Evolutionary conservation across 2,888 invertebrate species (phyloP), one percentile per base, ranked within the genome.

Genomic region (Ochropleura leucogaster): DNA sequence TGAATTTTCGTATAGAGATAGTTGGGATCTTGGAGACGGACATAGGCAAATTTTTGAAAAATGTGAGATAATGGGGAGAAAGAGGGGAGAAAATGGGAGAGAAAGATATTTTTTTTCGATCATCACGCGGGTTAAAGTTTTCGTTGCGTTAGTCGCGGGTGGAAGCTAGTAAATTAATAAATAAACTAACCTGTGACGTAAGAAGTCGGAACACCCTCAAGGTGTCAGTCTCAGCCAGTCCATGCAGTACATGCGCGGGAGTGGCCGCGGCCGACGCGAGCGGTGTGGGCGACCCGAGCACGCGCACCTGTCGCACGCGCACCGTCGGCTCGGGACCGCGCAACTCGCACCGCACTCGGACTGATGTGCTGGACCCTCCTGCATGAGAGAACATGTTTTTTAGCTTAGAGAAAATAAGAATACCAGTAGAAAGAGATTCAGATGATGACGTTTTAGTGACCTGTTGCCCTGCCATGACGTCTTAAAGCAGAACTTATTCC

Each of bases 301-400:
- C 93, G 14, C 95, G 94, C 74, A 99, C 97, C 94, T 99, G 99
- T 0, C 99, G 97, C 44, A 99, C 97, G 44, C 99, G 97, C 73
- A 99, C 97, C 0, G 98, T 98, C 90, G 98, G 98, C 94, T 99
- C 99, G 0, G 99, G 98, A 0, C 99, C 99, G 91, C 99, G 98
- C 71, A 99, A 94, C 93, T 99, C 99, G 74, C 99, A 96, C 6
- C 98, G 97, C 60, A 99, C 96, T 4, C 96, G 95, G 67, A 93
- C 97, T 92, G 91, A 97, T 83, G 97, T 57, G 42, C 81, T 70
- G 6, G 57, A 60, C 12, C 69, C 81, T 57, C 81, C 82, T 82
- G 44, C 7, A 16, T n/a, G 16, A n/a, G 12, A 30, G 14, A 14
- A 44, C 2, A 71, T 14, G 3, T 7, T 42, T 44, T 30, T 20